Base-by-base conservation (phyloP, 2,797 vertebrate species). In the Lepidocolaptes lacrymiger region DNA sequence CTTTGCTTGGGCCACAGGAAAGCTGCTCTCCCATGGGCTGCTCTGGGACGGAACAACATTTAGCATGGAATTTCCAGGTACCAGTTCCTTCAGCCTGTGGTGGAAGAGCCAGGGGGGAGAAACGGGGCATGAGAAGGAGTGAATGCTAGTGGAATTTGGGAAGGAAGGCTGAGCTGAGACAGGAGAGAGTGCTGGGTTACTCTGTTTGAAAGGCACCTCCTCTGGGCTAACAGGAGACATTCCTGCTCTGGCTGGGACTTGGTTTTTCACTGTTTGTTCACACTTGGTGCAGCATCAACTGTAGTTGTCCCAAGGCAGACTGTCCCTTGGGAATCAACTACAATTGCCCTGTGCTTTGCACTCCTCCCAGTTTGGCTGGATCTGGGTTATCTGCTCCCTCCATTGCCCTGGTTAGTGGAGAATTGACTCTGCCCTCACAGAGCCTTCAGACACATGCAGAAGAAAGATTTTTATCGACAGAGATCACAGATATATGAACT, bases 401-500 rank as follows among this genome's bases (percentile, higher is more conserved):
- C 2, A 2, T 81, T 88, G 75, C 51, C 63, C 17, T 63, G 46
- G 11, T 59, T 63, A 76, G n/a, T 66, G 66, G 52, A 34, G 73
- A 83, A 44, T 56, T 84, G 63, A 81, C 39, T 71, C 19, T 85
- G 71, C 76, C 80, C 74, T 91, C 52, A 39, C 26, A 66, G 7
- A 36, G 39, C 78, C 86, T 91, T 92, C 75, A 80, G 74, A 55
- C 49, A 32, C 48, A 49, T 34, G 15, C 37, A 76, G 51, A 92
- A 88, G 59, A 84, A 88, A 92, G 69, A 61, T 90, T 90, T 91
- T 91, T 79, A 85, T 93, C 34, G 76, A 27, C 44, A 66, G 76
- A 88, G 59, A 76, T 89, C 4, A 2, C 80, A 93, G 67, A 71
- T 84, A 78, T 4, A 64, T 88, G 52, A 90, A 58, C 93, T 81